These are phyloP conservation scores for Sander vitreus DNA, from an alignment of 2,113 vertebrate genomes.

Conservation along the genomic window DNA sequence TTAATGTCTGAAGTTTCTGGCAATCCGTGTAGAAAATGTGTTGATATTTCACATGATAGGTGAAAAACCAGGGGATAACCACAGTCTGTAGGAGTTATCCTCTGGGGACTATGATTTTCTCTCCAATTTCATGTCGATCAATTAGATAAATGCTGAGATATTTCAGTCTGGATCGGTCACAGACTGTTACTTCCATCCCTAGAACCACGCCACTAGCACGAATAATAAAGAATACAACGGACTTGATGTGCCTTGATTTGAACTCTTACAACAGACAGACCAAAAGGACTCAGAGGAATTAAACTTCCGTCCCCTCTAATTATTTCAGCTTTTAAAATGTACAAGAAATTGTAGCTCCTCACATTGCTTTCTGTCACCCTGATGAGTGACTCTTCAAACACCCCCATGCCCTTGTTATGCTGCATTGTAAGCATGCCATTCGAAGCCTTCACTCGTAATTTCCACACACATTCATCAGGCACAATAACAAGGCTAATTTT, in stretches of 20 bases:
- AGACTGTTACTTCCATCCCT: neutral
- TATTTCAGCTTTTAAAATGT: conserved; percentile 18
- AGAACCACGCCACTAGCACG: neutral
- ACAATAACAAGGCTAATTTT: conserved; percentile 67
- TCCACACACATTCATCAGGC: conserved; percentile 62
- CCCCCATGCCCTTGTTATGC: conserved; percentile 21
- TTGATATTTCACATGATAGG: no score
- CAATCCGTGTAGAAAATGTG: no score
- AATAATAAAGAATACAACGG: conserved; percentile 7
- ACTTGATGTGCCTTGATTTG: conserved; percentile 33
- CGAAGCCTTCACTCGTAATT: conserved; percentile 64
- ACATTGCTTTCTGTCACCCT: conserved; percentile 33
- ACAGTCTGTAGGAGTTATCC: neutral
- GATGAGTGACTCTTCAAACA: conserved; percentile 41
- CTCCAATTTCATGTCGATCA: neutral
- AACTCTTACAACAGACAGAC: conserved; percentile 20
- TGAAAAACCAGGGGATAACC: neutral
- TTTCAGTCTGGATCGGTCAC: conserved; percentile 8
- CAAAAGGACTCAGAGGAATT: conserved; percentile 28
- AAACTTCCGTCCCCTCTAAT: conserved; percentile 26
- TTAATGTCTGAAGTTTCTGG: neutral
- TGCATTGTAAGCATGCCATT: conserved; percentile 17
- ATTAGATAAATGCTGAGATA: conserved; percentile 1
- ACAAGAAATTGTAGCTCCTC: conserved; percentile 19
- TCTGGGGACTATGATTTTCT: neutral